Conservation (phyloP, 2,113 vertebrate genomes). For the Indicator maculatus region DNA sequence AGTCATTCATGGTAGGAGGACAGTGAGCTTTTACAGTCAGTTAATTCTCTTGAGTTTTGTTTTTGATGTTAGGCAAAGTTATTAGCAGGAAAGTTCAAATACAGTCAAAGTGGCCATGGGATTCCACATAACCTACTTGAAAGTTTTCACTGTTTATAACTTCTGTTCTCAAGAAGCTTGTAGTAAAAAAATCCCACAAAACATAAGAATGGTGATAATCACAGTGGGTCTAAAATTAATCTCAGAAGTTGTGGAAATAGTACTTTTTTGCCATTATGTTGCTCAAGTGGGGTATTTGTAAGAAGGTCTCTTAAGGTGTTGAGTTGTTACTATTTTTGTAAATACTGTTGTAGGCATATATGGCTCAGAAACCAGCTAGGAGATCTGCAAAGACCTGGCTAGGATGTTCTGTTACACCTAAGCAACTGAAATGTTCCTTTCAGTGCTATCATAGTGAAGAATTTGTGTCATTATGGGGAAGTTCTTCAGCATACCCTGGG, state of each 20-base stretch:
- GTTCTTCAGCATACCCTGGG: not conserved
- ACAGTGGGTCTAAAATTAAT: not conserved
- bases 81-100: not conserved
- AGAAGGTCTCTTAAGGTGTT: not conserved
- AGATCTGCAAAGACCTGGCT: not conserved
- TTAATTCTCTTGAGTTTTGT: not conserved
- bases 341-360: not conserved
- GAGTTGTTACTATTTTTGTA: not conserved
- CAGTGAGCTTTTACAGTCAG: not conserved
- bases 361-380: not conserved
- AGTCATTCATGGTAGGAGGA: not conserved
- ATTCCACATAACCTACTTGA: not conserved
- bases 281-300: not conserved
- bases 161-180: not conserved
- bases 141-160: not conserved
- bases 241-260: not conserved
- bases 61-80: slow-evolving; percentile 24
- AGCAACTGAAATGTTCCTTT: not conserved
- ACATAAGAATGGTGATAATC: rapidly evolving
- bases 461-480: not conserved
- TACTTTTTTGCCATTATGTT: not conserved
- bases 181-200: not conserved
- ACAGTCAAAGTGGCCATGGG: not conserved
- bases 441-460: not conserved
- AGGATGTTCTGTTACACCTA: not conserved